Percentiles rank a stretch among this genome's conserved stretches.
These are phyloP conservation scores for Nanorana parkeri DNA, from an alignment of 2,113 vertebrate genomes.

Conservation along the genomic window DNA sequence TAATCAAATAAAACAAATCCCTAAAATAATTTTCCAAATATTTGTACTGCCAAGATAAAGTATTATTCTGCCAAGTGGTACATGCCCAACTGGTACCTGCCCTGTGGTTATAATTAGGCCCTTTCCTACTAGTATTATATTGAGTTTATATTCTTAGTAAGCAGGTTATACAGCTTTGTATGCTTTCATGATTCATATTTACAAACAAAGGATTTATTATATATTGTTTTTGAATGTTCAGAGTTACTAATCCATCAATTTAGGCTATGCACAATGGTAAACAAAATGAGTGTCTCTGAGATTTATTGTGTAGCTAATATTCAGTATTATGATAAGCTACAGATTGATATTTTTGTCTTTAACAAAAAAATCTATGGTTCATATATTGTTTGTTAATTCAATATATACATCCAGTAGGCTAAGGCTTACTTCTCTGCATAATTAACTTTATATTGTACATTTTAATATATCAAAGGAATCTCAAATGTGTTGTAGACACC, in stretches of 20 bases:
- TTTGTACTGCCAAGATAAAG: too few species aligned
- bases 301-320: background rate
- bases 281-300: background rate
- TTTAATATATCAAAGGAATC: slow-evolving; percentile 22
- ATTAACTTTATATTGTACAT: background rate
- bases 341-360: background rate
- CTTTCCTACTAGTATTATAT: too few species aligned
- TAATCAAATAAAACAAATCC: too few species aligned
- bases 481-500: slow-evolving; percentile 11
- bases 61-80: too few species aligned
- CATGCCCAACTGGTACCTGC: too few species aligned
- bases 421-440: background rate
- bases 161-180: too few species aligned
- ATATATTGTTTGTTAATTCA: slow-evolving; percentile 17
- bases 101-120: too few species aligned
- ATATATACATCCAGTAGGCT: slow-evolving; percentile 15
- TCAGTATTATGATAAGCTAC: background rate
- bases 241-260: background rate
- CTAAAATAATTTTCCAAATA: too few species aligned
- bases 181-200: too few species aligned
- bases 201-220: too few species aligned
- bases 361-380: background rate
- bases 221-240: too few species aligned
- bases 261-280: background rate
- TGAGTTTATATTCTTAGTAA: too few species aligned